Conservation (phyloP, 1,140 invertebrate genomes). For the Drosophila tani region DNA sequence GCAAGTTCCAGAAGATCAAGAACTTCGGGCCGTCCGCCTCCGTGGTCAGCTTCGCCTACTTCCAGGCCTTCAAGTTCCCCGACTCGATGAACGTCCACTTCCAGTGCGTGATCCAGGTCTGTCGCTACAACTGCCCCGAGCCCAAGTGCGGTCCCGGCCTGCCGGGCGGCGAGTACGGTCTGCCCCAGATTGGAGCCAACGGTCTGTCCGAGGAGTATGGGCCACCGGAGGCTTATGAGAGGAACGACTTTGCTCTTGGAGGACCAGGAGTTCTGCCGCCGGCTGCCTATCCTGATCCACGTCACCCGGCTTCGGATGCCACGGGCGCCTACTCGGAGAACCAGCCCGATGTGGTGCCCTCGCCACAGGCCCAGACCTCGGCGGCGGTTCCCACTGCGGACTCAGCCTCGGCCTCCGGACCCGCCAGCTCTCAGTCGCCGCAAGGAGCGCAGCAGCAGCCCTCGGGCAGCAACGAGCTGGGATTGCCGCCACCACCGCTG, state of each 20-base stretch:
- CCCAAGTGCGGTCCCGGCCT: slow-evolving; percentile 92
- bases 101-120: slow-evolving; percentile 98
- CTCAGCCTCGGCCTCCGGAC: slow-evolving; percentile 69
- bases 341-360: slow-evolving; percentile 91
- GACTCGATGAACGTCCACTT: slow-evolving; percentile 99
- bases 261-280: slow-evolving; percentile 88
- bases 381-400: slow-evolving; percentile 85
- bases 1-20: slow-evolving; percentile 97
- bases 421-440: slow-evolving; percentile 89
- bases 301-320: slow-evolving; percentile 92
- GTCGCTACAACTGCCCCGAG: slow-evolving; percentile 96
- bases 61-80: slow-evolving; percentile 98
- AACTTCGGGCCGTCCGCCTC: slow-evolving; percentile 97
- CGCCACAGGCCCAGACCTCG: slow-evolving; percentile 90
- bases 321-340: slow-evolving; percentile 91
- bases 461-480: slow-evolving; percentile 86
- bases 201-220: slow-evolving; percentile 89
- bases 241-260: slow-evolving; percentile 91
- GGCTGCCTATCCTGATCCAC: slow-evolving; percentile 92
- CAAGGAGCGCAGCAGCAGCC: slow-evolving; percentile 68
- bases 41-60: slow-evolving; percentile 97
- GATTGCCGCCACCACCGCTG: slow-evolving; percentile 92
- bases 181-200: slow-evolving; percentile 87
- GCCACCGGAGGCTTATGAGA: slow-evolving; percentile 87
- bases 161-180: slow-evolving; percentile 88